Percentiles rank a stretch among this genome's conserved stretches.
Evolutionary conservation across 2,797 vertebrate genomes (phyloP).

Genomic region (Girardinus metallicus): DNA sequence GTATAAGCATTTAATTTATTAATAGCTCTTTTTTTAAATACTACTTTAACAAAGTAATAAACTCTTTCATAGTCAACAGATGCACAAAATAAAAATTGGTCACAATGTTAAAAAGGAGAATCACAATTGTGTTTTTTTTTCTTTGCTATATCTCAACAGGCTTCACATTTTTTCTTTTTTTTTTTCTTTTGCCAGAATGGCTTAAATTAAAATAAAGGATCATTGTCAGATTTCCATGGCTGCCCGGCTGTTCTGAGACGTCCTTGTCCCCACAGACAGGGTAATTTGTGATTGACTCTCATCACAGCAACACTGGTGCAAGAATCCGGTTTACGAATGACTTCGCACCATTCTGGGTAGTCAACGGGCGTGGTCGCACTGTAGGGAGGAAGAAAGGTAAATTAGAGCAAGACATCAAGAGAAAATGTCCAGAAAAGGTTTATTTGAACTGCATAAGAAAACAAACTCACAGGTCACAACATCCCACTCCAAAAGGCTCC

Average conservation of each 20-base stretch:
- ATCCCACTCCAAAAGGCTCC: constrained; percentile 84
- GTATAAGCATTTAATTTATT: neutral
- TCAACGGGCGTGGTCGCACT: constrained; percentile 78
- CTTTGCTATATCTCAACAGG: constrained; percentile 9
- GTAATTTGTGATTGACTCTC: constrained; percentile 82
- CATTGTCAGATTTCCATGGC: constrained; percentile 75
- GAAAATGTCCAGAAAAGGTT: neutral
- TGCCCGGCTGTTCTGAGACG: constrained; percentile 62
- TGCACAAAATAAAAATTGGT: neutral
- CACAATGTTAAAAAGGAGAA: neutral
- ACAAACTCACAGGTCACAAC: constrained; percentile 81
- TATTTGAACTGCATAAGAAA: neutral
- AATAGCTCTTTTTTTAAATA: neutral
- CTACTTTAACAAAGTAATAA: neutral
- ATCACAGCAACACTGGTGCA: constrained; percentile 81
- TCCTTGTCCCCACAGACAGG: constrained; percentile 79
- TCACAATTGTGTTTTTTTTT: neutral
- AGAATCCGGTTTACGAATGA: constrained; percentile 79
- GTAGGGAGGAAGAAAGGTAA: constrained; percentile 16
- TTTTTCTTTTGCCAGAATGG: neutral
- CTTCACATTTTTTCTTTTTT: neutral
- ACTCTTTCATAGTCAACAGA: neutral
- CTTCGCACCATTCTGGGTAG: constrained; percentile 84
- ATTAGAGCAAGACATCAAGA: neutral
- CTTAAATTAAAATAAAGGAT: constrained; percentile 74